phyloP scores from a whole-genome alignment of 2,888 invertebrate genomes.

The Platerodrilus igneus region DNA sequence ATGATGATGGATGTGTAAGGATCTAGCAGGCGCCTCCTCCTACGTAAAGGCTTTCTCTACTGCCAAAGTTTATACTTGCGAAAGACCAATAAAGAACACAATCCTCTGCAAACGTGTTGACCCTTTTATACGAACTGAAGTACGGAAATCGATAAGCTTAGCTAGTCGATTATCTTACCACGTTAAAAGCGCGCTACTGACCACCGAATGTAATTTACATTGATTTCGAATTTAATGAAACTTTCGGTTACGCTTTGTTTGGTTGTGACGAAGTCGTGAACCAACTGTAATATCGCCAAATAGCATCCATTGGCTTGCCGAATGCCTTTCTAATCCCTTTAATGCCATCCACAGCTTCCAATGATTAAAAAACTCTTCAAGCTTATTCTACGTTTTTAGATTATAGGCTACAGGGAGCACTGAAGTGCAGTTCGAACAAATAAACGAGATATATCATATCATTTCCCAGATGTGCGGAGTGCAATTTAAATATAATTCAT shows the following conservation, averaged over 20 bases:
- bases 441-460: slow-evolving; percentile 14
- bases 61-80: slow-evolving; percentile 22
- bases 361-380: slow-evolving; percentile 27
- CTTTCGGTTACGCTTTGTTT: slow-evolving; percentile 41
- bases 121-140: slow-evolving; percentile 33
- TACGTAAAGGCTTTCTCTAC: slow-evolving; percentile 16
- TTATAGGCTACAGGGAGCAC: too few species aligned
- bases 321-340: slow-evolving; percentile 23
- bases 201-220: slow-evolving; percentile 46
- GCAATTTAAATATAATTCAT: too few species aligned
- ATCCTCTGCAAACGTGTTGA: slow-evolving; percentile 33
- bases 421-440: too few species aligned
- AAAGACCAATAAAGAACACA: slow-evolving; percentile 32
- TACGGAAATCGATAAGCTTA: slow-evolving; percentile 32
- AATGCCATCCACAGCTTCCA: slow-evolving; percentile 18
- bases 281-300: slow-evolving; percentile 27
- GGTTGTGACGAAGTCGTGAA: slow-evolving; percentile 25
- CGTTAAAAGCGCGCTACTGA: slow-evolving; percentile 40
- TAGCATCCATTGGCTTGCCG: slow-evolving; percentile 22
- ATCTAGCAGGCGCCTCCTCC: slow-evolving; percentile 19
- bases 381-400: slow-evolving; percentile 12
- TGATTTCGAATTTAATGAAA: slow-evolving; percentile 44
- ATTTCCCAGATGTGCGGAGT: slow-evolving; percentile 8
- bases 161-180: slow-evolving; percentile 40
- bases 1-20: slow-evolving; percentile 18